These are phyloP conservation scores for Mycetomoellerius zeteki DNA, from an alignment of 1,140 invertebrate genomes.

Conservation along the genomic window DNA sequence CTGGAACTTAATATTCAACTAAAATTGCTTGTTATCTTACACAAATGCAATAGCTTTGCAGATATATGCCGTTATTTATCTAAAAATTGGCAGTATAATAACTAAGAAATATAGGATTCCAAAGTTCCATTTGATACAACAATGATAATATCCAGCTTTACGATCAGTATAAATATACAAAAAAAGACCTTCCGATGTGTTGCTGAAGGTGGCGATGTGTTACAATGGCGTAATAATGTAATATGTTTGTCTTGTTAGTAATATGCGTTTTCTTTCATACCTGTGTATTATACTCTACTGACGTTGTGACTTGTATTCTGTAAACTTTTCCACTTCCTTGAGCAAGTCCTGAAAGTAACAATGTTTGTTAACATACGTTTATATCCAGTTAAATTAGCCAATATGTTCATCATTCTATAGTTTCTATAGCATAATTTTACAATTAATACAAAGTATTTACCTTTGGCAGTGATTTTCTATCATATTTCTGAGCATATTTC, in stretches of 20 bases:
- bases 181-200: conserved; percentile 48
- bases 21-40: conserved; percentile 37
- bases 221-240: conserved; percentile 39
- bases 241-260: conserved; percentile 54
- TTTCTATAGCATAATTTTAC: background rate
- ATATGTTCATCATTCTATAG: background rate
- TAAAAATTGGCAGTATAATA: conserved; percentile 69
- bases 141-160: conserved; percentile 52
- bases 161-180: conserved; percentile 69
- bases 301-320: conserved; percentile 76
- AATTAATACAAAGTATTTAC: conserved; percentile 79
- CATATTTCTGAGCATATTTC: conserved; percentile 86
- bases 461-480: conserved; percentile 89
- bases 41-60: conserved; percentile 53
- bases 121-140: conserved; percentile 56
- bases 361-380: conserved; percentile 32
- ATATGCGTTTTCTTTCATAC: conserved; percentile 66
- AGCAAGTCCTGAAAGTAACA: conserved; percentile 83
- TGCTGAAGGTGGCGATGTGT: conserved; percentile 51
- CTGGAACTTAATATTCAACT: conserved; percentile 49
- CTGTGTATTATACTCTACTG: conserved; percentile 40
- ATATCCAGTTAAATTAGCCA: background rate
- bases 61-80: conserved; percentile 55
- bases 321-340: conserved; percentile 83
- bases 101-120: conserved; percentile 66